phyloP scores from a whole-genome alignment of 2,797 vertebrate genomes.

The Poecilia wingei region DNA sequence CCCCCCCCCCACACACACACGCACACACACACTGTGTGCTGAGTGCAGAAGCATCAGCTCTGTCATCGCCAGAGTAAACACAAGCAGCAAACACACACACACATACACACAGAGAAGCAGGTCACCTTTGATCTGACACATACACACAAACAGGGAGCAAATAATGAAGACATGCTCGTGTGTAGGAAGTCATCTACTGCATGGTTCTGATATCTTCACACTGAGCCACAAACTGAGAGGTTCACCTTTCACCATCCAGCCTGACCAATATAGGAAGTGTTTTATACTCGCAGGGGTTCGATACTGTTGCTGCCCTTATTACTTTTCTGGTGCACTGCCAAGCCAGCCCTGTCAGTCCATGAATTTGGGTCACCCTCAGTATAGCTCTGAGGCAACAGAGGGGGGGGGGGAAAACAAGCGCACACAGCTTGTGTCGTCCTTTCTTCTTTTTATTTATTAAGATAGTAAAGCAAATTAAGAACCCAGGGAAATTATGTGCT shows the following conservation, averaged over 20 bases:
- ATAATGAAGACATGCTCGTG: constrained; percentile 21
- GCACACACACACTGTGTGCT: neutral
- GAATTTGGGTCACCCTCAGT: constrained; percentile 74
- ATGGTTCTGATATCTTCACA: constrained; percentile 52
- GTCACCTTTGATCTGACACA: constrained; percentile 54
- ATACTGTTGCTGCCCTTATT: constrained; percentile 73
- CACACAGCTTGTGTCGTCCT: constrained; percentile 26
- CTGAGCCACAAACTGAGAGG: constrained; percentile 24
- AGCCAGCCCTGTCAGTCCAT: constrained; percentile 59
- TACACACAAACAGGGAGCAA: constrained; percentile 13
- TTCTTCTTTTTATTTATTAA: constrained; percentile 22
- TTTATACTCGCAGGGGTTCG: constrained; percentile 59
- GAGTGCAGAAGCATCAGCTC: constrained; percentile 27
- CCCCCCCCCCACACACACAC: neutral
- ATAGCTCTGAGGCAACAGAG: constrained; percentile 42
- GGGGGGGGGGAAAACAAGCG: constrained; percentile 35
- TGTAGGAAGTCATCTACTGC: constrained; percentile 44
- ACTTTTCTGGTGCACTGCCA: constrained; percentile 74
- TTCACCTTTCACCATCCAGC: constrained; percentile 48
- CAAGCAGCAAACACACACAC: constrained; percentile 21
- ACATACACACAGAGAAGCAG: constrained; percentile 40
- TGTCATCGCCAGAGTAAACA: constrained; percentile 41
- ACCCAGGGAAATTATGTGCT: neutral
- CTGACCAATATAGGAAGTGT: constrained; percentile 59
- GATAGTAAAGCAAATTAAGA: constrained; percentile 23